A percentile compares a stretch with the other conserved stretches of the same genome.
Conservation (phyloP, 2,113 vertebrate genomes). For the Pampusana beccarii region DNA sequence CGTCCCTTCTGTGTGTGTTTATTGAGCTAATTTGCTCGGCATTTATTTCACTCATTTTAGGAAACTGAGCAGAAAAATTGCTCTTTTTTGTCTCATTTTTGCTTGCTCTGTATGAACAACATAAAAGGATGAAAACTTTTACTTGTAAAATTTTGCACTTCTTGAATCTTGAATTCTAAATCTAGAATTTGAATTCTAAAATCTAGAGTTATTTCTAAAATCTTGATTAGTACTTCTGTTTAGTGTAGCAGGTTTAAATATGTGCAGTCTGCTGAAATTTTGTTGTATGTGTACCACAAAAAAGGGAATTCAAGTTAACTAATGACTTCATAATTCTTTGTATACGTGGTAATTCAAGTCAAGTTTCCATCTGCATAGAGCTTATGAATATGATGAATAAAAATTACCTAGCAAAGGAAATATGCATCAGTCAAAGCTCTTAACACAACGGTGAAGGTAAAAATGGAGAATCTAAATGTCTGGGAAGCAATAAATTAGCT, state of each 20-base stretch:
- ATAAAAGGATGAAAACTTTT: background rate
- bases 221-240: background rate
- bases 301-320: background rate
- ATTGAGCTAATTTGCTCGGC: background rate
- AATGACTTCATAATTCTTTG: background rate
- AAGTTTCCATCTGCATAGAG: background rate
- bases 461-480: background rate
- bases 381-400: background rate
- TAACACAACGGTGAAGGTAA: background rate
- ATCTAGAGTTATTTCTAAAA: background rate
- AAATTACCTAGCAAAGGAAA: background rate
- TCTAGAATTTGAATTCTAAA: background rate
- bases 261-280: background rate
- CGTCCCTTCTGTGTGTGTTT: background rate
- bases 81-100: background rate
- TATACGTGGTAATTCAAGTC: background rate
- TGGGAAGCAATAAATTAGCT: background rate
- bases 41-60: background rate
- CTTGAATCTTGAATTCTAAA: background rate
- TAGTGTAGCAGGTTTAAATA: background rate
- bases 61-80: background rate
- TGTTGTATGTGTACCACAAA: background rate
- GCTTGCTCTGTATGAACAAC: background rate
- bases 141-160: background rate
- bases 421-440: background rate